Percentiles rank a stretch among this genome's conserved stretches.
Evolutionary conservation across 2,113 vertebrate genomes (phyloP).

Genomic region (Tylochromis polylepis): DNA sequence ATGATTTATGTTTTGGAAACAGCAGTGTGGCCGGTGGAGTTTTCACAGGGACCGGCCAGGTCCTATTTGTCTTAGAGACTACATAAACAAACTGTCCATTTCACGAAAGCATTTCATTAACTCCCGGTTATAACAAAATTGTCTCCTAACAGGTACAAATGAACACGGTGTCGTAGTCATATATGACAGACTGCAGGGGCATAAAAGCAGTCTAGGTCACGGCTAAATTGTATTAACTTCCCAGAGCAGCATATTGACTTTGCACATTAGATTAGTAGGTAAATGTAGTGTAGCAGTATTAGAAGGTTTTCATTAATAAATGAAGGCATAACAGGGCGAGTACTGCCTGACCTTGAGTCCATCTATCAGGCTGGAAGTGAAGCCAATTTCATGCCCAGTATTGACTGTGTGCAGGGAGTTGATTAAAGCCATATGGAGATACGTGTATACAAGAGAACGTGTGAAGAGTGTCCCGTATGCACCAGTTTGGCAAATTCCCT

Average conservation of each 20-base stretch:
- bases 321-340: constrained; percentile 27
- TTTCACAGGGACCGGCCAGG: constrained; percentile 22
- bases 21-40: constrained; percentile 23
- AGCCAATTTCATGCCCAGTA: constrained; percentile 24
- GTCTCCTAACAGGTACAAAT: constrained; percentile 31
- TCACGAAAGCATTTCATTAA: constrained; percentile 29
- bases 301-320: constrained; percentile 41
- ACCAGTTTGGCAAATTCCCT: background rate
- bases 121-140: constrained; percentile 15
- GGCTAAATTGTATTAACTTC: constrained; percentile 48
- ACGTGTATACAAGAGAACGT: constrained; percentile 10
- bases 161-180: background rate
- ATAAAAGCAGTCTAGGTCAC: background rate
- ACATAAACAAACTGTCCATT: constrained; percentile 56
- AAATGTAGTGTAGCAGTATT: constrained; percentile 46
- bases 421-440: constrained; percentile 26
- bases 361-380: background rate
- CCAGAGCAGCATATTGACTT: constrained; percentile 54
- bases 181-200: background rate
- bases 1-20: constrained; percentile 42
- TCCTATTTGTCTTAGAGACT: constrained; percentile 43
- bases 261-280: constrained; percentile 54
- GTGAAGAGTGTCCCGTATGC: background rate
- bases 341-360: constrained; percentile 31
- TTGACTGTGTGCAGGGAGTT: background rate